Conservation (phyloP, 2,888 invertebrate species). For the Himalopsyche tibetana region DNA sequence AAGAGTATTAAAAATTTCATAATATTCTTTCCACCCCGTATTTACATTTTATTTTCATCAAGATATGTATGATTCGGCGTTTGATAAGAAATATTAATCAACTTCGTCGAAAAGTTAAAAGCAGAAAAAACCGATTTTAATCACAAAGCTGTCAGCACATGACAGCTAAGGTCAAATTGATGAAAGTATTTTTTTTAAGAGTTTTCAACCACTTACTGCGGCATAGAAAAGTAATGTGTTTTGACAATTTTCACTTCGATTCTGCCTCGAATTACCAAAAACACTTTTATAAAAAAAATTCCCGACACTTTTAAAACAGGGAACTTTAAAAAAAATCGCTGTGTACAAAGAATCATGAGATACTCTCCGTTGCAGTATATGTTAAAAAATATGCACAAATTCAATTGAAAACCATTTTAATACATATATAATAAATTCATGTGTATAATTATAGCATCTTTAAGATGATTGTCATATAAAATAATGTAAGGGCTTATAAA, state of each 20-base stretch:
- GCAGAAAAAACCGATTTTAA: constrained; percentile 23
- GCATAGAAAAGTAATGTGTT: background rate
- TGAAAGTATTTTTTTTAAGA: constrained; percentile 1
- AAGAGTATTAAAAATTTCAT: constrained; percentile 2
- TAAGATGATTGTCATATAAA: too few species aligned
- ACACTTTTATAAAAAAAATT: too few species aligned
- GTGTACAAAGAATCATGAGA: too few species aligned
- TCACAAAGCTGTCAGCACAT: constrained; percentile 19
- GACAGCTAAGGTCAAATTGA: constrained; percentile 43
- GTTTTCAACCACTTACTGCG: background rate
- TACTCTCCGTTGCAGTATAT: too few species aligned
- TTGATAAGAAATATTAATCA: constrained; percentile 26
- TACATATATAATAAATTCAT: too few species aligned
- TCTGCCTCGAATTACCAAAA: background rate
- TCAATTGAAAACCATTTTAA: too few species aligned
- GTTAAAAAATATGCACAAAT: too few species aligned
- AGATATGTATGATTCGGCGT: background rate
- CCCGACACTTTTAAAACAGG: too few species aligned
- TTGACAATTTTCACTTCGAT: background rate
- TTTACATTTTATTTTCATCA: constrained; percentile 8
- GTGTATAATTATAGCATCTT: too few species aligned
- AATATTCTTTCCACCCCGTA: background rate
- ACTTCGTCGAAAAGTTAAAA: background rate
- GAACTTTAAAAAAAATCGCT: too few species aligned
- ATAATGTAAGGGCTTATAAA: too few species aligned